Evolutionary conservation across 2,797 vertebrate species (phyloP).

Genomic region (Otus scops): DNA sequence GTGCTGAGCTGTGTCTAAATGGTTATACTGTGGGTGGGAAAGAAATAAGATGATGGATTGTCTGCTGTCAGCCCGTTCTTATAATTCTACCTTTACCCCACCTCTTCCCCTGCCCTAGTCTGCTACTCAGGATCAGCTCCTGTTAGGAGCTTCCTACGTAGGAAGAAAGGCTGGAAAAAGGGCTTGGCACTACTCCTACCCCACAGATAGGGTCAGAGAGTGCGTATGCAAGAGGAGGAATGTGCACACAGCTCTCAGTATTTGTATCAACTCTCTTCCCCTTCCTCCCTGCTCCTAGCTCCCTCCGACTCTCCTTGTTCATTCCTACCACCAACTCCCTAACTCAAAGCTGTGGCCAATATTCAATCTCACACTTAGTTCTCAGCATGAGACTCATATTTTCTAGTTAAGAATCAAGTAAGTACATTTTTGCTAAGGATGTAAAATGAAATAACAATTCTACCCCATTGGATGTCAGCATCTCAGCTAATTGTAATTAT

Average conservation of each 20-base stretch:
- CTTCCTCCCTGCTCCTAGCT: neutral
- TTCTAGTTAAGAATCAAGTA: neutral
- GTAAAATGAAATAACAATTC: conserved; percentile 5
- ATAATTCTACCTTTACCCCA: neutral
- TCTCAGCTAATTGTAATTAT: conserved; percentile 30
- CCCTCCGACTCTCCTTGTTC: neutral
- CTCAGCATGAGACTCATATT: neutral
- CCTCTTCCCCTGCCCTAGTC: neutral
- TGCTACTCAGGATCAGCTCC: neutral
- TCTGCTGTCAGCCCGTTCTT: neutral
- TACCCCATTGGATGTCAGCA: neutral
- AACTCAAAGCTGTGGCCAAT: neutral
- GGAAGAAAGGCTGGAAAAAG: neutral
- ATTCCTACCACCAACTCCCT: neutral
- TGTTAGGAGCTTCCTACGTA: neutral
- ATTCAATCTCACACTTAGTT: neutral
- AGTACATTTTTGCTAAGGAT: neutral
- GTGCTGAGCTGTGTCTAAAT: neutral
- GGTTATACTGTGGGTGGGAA: neutral
- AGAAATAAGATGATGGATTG: neutral
- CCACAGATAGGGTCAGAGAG: neutral
- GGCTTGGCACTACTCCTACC: neutral
- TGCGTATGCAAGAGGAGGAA: neutral
- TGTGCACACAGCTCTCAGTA: neutral
- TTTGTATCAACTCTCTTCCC: neutral